Percentiles rank a stretch among this genome's conserved stretches.
phyloP scores from a whole-genome alignment of 2,797 vertebrate species.

The Adrianichthys oophorus region DNA sequence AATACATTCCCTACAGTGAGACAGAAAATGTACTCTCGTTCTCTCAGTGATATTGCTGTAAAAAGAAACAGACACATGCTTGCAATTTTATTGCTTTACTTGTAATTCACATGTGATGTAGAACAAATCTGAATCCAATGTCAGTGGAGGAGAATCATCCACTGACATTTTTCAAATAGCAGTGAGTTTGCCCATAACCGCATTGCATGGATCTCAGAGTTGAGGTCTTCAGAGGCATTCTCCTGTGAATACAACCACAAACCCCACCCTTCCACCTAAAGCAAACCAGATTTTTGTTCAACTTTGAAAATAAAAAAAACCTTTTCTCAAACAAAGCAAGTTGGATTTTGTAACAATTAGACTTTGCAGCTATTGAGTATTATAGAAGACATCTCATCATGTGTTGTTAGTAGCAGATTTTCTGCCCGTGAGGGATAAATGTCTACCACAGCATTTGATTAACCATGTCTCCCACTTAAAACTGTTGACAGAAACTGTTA shows the following conservation, averaged over 20 bases:
- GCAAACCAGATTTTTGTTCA: conserved; percentile 71
- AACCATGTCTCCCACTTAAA: conserved; percentile 24
- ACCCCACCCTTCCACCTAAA: conserved; percentile 77
- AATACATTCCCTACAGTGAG: conserved; percentile 11
- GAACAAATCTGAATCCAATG: conserved; percentile 37
- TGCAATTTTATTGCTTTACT: conserved; percentile 11
- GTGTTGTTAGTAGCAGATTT: conserved; percentile 17
- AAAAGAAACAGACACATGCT: conserved; percentile 9
- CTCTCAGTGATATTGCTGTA: conserved; percentile 13
- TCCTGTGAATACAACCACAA: conserved; percentile 67
- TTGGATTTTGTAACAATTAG: conserved; percentile 15
- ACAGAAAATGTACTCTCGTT: conserved; percentile 8
- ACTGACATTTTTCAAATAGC: conserved; percentile 74
- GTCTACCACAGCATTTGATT: conserved; percentile 14
- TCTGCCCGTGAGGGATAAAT: conserved; percentile 15
- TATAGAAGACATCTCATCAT: background rate
- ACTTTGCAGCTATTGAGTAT: no score
- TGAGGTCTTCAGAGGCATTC: conserved; percentile 75
- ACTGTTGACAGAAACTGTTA: conserved; percentile 42
- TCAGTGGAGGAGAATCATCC: conserved; percentile 48
- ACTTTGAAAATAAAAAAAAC: conserved; percentile 56
- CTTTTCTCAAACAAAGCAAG: conserved; percentile 23
- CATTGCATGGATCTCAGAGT: conserved; percentile 70
- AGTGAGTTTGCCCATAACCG: conserved; percentile 71
- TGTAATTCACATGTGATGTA: conserved; percentile 28